A percentile compares a stretch with the other conserved stretches of the same genome.
Evolutionary conservation across 2,888 invertebrate genomes (phyloP).

Genomic region (Pinctada fucata): DNA sequence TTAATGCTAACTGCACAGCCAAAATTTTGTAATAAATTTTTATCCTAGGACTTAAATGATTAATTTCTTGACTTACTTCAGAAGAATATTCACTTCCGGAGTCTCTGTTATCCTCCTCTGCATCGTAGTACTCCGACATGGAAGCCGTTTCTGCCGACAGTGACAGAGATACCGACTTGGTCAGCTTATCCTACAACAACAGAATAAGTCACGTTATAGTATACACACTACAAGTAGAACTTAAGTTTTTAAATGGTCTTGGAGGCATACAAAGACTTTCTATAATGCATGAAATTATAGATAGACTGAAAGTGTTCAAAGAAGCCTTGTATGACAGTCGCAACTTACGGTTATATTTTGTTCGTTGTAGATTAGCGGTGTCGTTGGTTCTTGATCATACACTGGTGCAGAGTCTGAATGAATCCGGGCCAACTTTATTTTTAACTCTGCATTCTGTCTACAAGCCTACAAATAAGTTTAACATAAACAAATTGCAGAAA

Average conservation of each 20-base stretch:
- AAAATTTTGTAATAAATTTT: no score
- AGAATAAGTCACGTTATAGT: neutral
- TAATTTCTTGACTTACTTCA: constrained; percentile 80
- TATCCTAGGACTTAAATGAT: no score
- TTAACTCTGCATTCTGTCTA: constrained; percentile 87
- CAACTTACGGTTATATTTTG: no score
- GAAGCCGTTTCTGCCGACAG: constrained; percentile 86
- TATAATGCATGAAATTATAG: no score
- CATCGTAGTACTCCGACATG: constrained; percentile 87
- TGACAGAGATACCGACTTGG: constrained; percentile 80
- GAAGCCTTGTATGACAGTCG: no score
- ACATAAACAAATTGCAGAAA: no score
- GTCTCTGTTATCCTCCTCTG: constrained; percentile 81
- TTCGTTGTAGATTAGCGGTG: neutral
- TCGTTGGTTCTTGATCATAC: constrained; percentile 35
- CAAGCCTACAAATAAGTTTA: constrained; percentile 78
- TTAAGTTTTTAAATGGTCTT: no score
- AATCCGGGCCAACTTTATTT: constrained; percentile 76
- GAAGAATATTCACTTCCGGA: constrained; percentile 83
- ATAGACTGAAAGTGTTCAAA: no score
- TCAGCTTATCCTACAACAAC: constrained; percentile 27
- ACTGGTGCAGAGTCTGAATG: constrained; percentile 63
- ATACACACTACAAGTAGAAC: neutral
- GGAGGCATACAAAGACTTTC: no score
- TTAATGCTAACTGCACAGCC: no score